These are phyloP conservation scores for Nomada goodeniana DNA, from an alignment of 2,888 invertebrate species.

Conservation along the genomic window DNA sequence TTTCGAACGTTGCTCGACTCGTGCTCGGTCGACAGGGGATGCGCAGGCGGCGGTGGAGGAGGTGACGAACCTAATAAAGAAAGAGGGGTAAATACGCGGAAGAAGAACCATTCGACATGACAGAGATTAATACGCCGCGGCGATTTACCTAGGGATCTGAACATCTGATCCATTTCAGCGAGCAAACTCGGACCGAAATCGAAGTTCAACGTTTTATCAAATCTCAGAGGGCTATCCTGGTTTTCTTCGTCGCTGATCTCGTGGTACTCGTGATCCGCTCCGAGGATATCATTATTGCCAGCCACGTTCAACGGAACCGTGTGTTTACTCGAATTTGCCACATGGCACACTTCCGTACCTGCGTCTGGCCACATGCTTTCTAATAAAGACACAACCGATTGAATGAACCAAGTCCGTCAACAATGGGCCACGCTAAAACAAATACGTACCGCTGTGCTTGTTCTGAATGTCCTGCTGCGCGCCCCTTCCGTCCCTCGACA, in stretches of 20 bases:
- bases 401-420: conserved; percentile 1
- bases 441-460: conserved; percentile 76
- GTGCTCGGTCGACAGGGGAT: conserved; percentile 82
- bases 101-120: conserved; percentile 1
- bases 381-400: conserved; percentile 54
- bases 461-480: conserved; percentile 77
- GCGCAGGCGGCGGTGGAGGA: conserved; percentile 79
- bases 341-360: conserved; percentile 78
- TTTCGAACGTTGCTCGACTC: conserved; percentile 89
- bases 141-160: conserved; percentile 86
- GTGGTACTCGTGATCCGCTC: conserved; percentile 90
- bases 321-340: conserved; percentile 74
- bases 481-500: conserved; percentile 76
- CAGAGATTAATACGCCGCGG: too few species aligned
- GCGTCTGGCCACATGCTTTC: conserved; percentile 81
- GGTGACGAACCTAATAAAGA: conserved; percentile 78
- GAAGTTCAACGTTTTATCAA: conserved; percentile 85
- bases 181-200: conserved; percentile 95
- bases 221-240: conserved; percentile 84
- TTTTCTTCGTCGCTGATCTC: conserved; percentile 93
- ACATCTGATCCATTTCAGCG: conserved; percentile 96
- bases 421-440: neutral
- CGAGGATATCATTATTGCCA: conserved; percentile 71
- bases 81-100: conserved; percentile 24
- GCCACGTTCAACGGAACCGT: conserved; percentile 74